Percentiles rank a stretch among this genome's conserved stretches.
These are phyloP conservation scores for Trichosurus vulpecula DNA, from an alignment of 2,797 vertebrate genomes.

Conservation along the genomic window DNA sequence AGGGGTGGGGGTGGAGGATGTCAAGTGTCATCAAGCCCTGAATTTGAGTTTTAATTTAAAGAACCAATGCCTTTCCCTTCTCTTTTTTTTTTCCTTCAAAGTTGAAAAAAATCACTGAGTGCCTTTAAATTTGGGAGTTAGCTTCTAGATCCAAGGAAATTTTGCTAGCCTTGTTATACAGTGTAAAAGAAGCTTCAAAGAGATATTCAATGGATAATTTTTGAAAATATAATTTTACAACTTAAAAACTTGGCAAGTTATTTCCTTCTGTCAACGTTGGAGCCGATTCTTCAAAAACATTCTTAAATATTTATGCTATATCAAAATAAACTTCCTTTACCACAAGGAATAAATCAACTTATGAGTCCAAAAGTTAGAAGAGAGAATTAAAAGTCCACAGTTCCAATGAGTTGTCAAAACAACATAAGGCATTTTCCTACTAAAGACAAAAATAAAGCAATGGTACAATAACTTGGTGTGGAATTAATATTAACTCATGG, in stretches of 20 bases:
- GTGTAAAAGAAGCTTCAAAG: conserved; percentile 47
- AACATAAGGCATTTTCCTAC: conserved; percentile 1
- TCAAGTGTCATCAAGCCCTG: background rate
- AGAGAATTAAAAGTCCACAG: conserved; percentile 20
- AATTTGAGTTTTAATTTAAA: background rate
- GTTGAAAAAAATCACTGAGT: background rate
- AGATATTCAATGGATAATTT: conserved; percentile 30
- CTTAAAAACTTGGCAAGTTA: conserved; percentile 25
- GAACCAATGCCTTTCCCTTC: background rate
- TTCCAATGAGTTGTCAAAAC: conserved; percentile 17
- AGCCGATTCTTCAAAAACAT: conserved; percentile 36
- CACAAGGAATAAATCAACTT: conserved; percentile 38
- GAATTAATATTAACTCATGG: conserved; percentile 43
- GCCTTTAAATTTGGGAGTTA: background rate
- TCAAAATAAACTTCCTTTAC: conserved; percentile 34
- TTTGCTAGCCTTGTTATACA: background rate
- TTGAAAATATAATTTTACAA: conserved; percentile 35
- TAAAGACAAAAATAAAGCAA: conserved; percentile 15
- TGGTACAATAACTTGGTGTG: conserved; percentile 32
- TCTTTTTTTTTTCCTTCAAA: background rate
- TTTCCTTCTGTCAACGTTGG: conserved; percentile 39
- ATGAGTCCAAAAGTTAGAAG: conserved; percentile 30
- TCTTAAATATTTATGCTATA: conserved; percentile 19
- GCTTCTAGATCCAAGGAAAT: background rate
- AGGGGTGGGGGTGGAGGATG: too few relatives aligned